A percentile compares a stretch with the other conserved stretches of the same genome.
These are phyloP conservation scores for Silurus asotus DNA, from an alignment of 2,113 vertebrate species.

Conservation along the genomic window DNA sequence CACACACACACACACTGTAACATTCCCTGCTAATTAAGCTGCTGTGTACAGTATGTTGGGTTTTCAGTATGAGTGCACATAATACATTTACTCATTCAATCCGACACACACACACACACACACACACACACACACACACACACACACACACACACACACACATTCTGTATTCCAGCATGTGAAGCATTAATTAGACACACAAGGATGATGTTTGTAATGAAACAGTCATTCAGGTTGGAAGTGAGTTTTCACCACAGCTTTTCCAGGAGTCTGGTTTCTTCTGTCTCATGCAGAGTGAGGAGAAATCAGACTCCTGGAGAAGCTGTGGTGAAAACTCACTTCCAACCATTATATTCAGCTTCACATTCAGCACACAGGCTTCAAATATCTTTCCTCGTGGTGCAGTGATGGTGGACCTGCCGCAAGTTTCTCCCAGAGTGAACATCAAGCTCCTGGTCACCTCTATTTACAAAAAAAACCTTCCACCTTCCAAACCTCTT, in stretches of 20 bases:
- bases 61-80: not conserved
- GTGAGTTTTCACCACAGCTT: not conserved
- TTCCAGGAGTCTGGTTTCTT: not conserved
- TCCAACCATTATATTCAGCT: not conserved
- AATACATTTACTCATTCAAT: not conserved
- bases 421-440: no score
- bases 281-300: not conserved
- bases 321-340: not conserved
- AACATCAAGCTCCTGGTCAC: no score
- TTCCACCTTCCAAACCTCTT: no score
- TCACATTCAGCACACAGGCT: not conserved
- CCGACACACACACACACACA: not conserved
- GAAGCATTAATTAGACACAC: not conserved
- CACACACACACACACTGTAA: not conserved
- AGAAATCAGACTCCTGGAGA: not conserved
- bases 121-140: not conserved
- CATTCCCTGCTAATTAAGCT: not conserved
- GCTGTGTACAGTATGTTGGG: not conserved
- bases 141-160: not conserved
- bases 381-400: no score
- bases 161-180: not conserved
- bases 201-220: not conserved
- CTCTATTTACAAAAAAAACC: no score
- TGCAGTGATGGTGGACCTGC: no score
- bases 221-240: not conserved